Conservation (phyloP, 2,113 vertebrate species). For the Micronycteris hirsuta region DNA sequence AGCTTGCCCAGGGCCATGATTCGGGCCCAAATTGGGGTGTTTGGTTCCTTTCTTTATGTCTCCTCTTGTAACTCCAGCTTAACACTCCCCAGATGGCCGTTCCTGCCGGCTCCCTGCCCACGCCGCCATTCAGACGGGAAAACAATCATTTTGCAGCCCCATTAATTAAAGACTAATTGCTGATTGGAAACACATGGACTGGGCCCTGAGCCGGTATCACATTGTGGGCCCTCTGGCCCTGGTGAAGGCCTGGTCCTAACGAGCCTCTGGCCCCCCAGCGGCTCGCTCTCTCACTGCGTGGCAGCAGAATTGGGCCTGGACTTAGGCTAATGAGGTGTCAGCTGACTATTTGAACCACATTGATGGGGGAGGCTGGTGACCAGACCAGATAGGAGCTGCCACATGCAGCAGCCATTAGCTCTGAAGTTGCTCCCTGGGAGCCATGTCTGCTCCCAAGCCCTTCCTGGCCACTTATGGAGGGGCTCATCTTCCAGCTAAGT, state of each 20-base stretch:
- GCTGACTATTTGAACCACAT: constrained; percentile 83
- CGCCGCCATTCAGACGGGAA: constrained; percentile 75
- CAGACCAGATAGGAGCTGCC: constrained; percentile 76
- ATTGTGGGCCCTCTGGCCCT: constrained; percentile 70
- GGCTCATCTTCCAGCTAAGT: constrained; percentile 32
- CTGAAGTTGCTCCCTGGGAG: constrained; percentile 68
- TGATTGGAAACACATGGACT: constrained; percentile 80
- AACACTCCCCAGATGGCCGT: constrained; percentile 59
- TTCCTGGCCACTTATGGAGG: not conserved
- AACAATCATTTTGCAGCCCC: constrained; percentile 77
- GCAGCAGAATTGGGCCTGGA: constrained; percentile 67
- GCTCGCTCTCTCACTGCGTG: constrained; percentile 67
- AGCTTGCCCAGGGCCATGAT: constrained; percentile 57
- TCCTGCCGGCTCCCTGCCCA: constrained; percentile 64
- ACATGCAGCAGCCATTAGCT: constrained; percentile 76
- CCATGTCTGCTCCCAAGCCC: not conserved
- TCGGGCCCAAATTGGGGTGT: constrained; percentile 54
- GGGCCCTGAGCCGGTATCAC: constrained; percentile 70
- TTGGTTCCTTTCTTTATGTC: constrained; percentile 70
- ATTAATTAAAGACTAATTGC: constrained; percentile 82
- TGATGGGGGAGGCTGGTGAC: constrained; percentile 74
- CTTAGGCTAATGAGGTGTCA: constrained; percentile 81
- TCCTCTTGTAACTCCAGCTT: constrained; percentile 67
- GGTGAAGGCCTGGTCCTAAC: constrained; percentile 51
- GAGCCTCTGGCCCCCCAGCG: constrained; percentile 56